Base-by-base conservation (phyloP, 2,113 vertebrate genomes). In the Perca schrenkii region DNA sequence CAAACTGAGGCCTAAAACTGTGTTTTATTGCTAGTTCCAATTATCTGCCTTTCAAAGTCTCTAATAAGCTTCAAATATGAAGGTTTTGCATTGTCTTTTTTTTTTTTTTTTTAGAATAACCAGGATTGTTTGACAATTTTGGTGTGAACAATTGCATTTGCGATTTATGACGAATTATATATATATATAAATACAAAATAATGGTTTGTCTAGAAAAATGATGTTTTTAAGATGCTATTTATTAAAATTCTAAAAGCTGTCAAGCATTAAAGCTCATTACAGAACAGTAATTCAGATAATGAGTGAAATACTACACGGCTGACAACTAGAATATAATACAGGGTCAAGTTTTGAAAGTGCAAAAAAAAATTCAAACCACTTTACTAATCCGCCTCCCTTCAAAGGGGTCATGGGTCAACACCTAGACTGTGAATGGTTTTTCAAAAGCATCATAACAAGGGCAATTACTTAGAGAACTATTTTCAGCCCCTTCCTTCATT, bases 11-110 rank as follows among this genome's bases (percentile, higher is more conserved):
- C 28, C 16, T 31, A n/a, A 64, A 63, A 43, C 46, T 13, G 57
- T 36, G 68, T 43, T n/a, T 53, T 31, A 25, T 11, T 36, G 19
- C 52, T 4, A 1, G 2, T 21, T 53, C 16, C 21, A 36, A 40
- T 63, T 31, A 65, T 80, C 52, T 57, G 60, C 19, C 10, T 50
- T 54, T 46, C 50, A 80, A 21, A 56, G 56, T 34, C 3, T 28
- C 14, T 19, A 34, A 60, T 52, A 25, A 50, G 16, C 14, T 61
- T 40, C 28, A 61, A 8, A 14, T 25, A 54, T 25, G 49, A 12
- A 43, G 1, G 14, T 46, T 40, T 8, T 2, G 50, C 50, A n/a
- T 5, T 16, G 12, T 34, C 12, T 28, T 4, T 63, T 34, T 34
- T 19, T 43, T 4, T 63, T 31, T 34, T 25, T 34, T 13, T 43